Evolutionary conservation across 2,797 vertebrate genomes (phyloP).

Genomic region (Sternarchorhynchus goeldii): DNA sequence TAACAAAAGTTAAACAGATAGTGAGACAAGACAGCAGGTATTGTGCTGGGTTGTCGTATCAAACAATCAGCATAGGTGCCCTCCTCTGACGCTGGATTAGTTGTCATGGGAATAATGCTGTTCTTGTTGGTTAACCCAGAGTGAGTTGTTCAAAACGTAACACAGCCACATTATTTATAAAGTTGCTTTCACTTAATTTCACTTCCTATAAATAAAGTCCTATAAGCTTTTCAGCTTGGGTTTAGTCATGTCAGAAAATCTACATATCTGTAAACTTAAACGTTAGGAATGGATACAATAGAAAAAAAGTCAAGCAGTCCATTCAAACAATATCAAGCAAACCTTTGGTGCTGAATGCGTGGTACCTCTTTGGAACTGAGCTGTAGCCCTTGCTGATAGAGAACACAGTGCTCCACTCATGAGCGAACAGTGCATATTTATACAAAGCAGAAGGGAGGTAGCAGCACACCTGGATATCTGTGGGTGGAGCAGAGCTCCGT

Average conservation of each 20-base stretch:
- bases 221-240: background rate
- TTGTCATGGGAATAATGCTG: conserved; percentile 30
- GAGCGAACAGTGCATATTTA: no score
- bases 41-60: conserved; percentile 36
- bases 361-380: background rate
- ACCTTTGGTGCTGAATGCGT: background rate
- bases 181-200: background rate
- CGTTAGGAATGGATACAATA: no score
- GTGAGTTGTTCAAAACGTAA: conserved; percentile 19
- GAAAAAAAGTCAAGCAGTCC: background rate
- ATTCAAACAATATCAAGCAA: background rate
- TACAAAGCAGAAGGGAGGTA: conserved; percentile 23
- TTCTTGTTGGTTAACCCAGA: background rate
- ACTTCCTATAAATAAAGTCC: background rate
- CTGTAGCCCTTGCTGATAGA: conserved; percentile 28
- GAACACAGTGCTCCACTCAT: background rate
- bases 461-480: conserved; percentile 43
- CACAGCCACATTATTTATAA: background rate
- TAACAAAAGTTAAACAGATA: conserved; percentile 8
- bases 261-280: no score
- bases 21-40: background rate
- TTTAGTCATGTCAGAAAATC: background rate
- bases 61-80: conserved; percentile 23
- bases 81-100: conserved; percentile 10
- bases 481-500: conserved; percentile 42